A percentile compares a stretch with the other conserved stretches of the same genome.
Conservation (phyloP, 2,888 invertebrate species). For the Cecidostiba fungosa region DNA sequence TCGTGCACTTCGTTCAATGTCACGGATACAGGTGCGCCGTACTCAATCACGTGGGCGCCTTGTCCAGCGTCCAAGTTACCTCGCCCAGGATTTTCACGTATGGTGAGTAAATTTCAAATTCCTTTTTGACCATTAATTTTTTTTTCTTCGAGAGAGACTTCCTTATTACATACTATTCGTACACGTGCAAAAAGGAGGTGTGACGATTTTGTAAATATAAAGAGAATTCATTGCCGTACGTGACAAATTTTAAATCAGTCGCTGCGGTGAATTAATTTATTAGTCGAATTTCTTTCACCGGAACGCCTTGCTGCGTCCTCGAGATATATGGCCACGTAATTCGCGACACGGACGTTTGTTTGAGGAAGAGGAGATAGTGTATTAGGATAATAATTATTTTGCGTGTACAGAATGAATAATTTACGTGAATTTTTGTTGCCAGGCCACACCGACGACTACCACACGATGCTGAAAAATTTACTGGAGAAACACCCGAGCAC, state of each 20-base stretch:
- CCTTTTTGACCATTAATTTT: background rate
- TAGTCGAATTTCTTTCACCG: background rate
- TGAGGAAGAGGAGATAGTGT: background rate
- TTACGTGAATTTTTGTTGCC: constrained; percentile 59
- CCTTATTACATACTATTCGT: background rate
- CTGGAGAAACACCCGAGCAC: constrained; percentile 88
- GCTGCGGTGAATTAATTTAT: background rate
- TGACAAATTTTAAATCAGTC: background rate
- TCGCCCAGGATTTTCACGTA: constrained; percentile 95
- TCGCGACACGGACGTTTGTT: background rate
- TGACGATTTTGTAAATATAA: background rate
- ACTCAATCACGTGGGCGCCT: constrained; percentile 95
- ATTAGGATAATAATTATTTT: background rate
- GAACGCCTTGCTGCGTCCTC: background rate
- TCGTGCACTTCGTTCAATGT: constrained; percentile 94
- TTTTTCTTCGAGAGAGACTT: background rate
- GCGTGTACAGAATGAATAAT: background rate
- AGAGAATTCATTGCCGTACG: background rate
- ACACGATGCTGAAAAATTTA: constrained; percentile 90
- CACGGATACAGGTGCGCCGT: constrained; percentile 96
- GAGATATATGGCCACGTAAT: background rate
- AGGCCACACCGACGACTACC: constrained; percentile 95
- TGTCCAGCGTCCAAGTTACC: constrained; percentile 92
- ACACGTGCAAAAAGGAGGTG: background rate
- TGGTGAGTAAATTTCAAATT: constrained; percentile 83